Evolutionary conservation across 2,797 vertebrate species (phyloP).

Genomic region (Onychomys arenicola): DNA sequence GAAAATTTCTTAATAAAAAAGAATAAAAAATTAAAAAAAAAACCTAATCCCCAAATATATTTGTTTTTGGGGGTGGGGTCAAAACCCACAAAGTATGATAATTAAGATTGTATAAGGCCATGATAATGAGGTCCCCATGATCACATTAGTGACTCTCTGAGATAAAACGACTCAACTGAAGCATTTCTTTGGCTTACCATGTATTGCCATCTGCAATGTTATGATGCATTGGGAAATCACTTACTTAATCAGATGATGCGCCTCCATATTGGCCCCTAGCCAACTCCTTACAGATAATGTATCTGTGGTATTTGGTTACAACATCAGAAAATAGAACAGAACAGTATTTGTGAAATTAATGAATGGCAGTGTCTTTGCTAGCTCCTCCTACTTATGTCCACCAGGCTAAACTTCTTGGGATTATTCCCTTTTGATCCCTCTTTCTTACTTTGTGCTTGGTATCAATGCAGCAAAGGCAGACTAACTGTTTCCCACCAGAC

Average conservation of each 20-base stretch:
- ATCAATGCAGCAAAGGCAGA: not conserved
- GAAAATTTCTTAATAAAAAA: no score
- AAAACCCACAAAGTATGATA: not conserved
- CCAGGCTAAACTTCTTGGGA: not conserved
- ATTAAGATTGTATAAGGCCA: not conserved
- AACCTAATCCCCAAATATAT: not conserved
- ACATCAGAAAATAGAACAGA: not conserved
- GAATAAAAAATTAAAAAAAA: no score
- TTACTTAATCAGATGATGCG: not conserved
- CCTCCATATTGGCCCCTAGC: not conserved
- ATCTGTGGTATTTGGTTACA: not conserved
- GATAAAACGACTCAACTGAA: not conserved
- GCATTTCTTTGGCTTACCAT: not conserved
- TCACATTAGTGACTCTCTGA: not conserved
- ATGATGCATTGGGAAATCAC: not conserved
- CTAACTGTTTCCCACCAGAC: not conserved
- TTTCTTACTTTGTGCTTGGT: not conserved
- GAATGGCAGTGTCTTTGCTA: not conserved
- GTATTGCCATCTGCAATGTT: not conserved
- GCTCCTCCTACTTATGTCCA: not conserved
- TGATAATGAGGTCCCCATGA: not conserved
- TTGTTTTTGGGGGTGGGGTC: not conserved
- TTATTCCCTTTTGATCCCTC: not conserved
- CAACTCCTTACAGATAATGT: not conserved
- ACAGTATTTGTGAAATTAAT: constrained; percentile 44